Evolutionary conservation across 2,797 vertebrate species (phyloP).

Genomic region (Trematomus bernacchii): DNA sequence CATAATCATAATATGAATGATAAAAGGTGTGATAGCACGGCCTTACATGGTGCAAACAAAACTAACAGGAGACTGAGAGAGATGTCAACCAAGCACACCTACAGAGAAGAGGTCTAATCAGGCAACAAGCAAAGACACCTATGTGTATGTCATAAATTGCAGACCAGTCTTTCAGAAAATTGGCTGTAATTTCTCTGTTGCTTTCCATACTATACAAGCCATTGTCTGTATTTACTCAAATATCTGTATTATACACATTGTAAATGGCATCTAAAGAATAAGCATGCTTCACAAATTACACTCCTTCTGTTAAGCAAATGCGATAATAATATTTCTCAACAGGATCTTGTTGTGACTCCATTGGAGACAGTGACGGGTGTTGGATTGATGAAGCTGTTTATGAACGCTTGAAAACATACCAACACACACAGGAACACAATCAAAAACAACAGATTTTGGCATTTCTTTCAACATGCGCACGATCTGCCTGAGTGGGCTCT

Average conservation of each 20-base stretch:
- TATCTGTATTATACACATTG: background rate
- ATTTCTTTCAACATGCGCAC: constrained; percentile 14
- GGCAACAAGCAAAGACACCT: too few relatives aligned
- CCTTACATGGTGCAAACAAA: background rate
- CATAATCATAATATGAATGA: background rate
- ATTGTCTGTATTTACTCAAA: constrained; percentile 5
- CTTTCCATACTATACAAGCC: background rate
- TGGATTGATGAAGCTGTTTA: constrained; percentile 48
- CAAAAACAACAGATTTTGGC: constrained; percentile 28
- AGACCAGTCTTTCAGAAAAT: background rate
- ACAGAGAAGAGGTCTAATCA: too few relatives aligned
- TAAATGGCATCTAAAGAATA: constrained; percentile 6
- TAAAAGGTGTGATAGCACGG: background rate
- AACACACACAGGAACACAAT: constrained; percentile 17
- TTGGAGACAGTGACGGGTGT: constrained; percentile 31
- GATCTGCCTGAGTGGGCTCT: background rate
- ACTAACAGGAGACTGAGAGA: background rate
- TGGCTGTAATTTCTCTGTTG: background rate
- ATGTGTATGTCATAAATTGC: too few relatives aligned
- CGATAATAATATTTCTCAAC: constrained; percentile 54
- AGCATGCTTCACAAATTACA: constrained; percentile 14
- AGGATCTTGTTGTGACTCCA: constrained; percentile 36
- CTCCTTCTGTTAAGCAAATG: constrained; percentile 39
- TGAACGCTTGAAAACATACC: constrained; percentile 30
- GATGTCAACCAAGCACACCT: background rate